Base-by-base conservation (phyloP, 1,140 invertebrate genomes). In the Mercenaria mercenaria region DNA sequence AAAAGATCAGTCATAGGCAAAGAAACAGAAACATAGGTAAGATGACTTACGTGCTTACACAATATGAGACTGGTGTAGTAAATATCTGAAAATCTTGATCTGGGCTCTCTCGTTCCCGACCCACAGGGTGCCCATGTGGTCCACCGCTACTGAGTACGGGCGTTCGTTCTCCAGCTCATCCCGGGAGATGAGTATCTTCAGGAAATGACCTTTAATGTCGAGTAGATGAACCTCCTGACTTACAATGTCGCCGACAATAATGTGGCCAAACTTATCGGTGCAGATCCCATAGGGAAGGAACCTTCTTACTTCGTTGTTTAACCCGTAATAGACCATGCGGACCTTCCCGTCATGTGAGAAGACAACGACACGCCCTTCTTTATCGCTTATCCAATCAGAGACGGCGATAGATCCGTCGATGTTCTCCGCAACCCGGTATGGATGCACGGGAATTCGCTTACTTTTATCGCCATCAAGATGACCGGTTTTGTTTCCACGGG, bases 1-100 rank as follows among this genome's bases (percentile, higher is more conserved):
- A n/a, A n/a, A n/a, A n/a, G n/a, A n/a, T n/a, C n/a, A n/a, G n/a
- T n/a, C n/a, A n/a, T n/a, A n/a, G n/a, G n/a, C n/a, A n/a, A n/a
- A n/a, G n/a, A n/a, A n/a, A n/a, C n/a, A n/a, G n/a, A n/a, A n/a
- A n/a, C n/a, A n/a, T n/a, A n/a, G n/a, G n/a, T n/a, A n/a, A n/a
- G n/a, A n/a, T n/a, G 77, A 88, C 85, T 88, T 88, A 88, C 74
- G 72, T 37, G 74, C 85, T 88, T 88, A 88, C 85, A 88, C 85
- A 29, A 88, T 80, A 80, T 88, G 76, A 47, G 85, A 80, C 18
- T 88, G 85, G 29, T 88, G 32, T 23, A 88, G 32, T 0, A 89
- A 43, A 43, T 89, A 89, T 11, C 87, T n/a, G 39, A 82, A 89
- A 13, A 89, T 74, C 69, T 83, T 82, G 13, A 89, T 83, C 32